Evolutionary conservation across 2,797 vertebrate species (phyloP), one percentile per base, ranked within the genome.

Genomic region (Austrolebias charrua): DNA sequence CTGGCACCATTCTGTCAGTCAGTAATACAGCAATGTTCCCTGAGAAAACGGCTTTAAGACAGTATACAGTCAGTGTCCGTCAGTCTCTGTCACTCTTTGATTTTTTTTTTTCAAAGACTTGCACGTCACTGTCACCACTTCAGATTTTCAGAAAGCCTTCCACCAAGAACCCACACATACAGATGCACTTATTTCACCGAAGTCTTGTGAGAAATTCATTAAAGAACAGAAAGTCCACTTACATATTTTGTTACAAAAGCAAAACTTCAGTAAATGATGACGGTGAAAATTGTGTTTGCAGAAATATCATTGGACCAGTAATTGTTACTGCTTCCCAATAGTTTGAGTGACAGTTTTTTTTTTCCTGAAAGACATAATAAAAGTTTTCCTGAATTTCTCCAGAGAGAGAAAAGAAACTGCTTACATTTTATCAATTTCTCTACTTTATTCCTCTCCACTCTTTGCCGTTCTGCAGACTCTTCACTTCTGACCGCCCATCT

Each of bases 1-100:
- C 46, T 72, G 79, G 70, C 86, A 89, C 82, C 80, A 86, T 88
- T 88, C 85, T 89, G 85, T 84, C 86, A 87, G 66, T 81, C 77
- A 81, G 46, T 60, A 55, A 69, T 75, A 80, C 77, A 80, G 9
- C 24, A 24, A 24, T 24, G 24, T 24, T 24, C 79, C 8, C 67
- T 63, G 55, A 73, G 66, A 62, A 45, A 57, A 66, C 48, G 38
- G 45, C 69, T 76, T 78, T 85, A 56, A 84, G 82, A 83, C 65
- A 71, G 65, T 50, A 31, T 42, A 67, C 18, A 78, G 64, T 67
- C 64, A 43, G 50, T 53, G 69, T 55, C 55, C 60, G 64, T 86
- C 83, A 73, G 63, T 71, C 73, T 73, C 68, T 52, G 52, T 72
- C 73, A 62, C 46, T 76, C n/a, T 56, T 55, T 10, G 43, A 11